phyloP scores from a whole-genome alignment of 1,140 invertebrate genomes.

The Drosophila pectinifera region DNA sequence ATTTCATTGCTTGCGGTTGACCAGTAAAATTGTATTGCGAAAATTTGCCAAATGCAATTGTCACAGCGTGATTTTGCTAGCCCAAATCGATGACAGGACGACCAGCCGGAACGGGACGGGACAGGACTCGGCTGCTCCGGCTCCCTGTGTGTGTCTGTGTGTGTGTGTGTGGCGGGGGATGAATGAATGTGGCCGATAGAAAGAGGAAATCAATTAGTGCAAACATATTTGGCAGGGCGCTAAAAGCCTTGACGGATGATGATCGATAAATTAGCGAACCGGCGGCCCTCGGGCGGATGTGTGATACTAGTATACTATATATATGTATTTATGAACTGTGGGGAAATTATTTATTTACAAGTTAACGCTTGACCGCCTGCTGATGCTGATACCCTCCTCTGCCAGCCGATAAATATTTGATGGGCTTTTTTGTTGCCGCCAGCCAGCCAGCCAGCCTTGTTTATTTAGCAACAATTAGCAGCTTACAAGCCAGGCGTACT shows the following conservation, averaged over 20 bases:
- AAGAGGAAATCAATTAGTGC: slow-evolving; percentile 70
- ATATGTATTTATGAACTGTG: slow-evolving; percentile 35
- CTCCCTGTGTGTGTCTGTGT: too few relatives aligned
- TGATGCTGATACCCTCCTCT: slow-evolving; percentile 29
- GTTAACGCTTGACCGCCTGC: slow-evolving; percentile 48
- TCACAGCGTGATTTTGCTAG: slow-evolving; percentile 41
- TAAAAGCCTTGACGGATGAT: slow-evolving; percentile 55
- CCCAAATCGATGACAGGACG: slow-evolving; percentile 16
- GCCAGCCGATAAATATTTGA: slow-evolving; percentile 58
- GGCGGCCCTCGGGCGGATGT: slow-evolving; percentile 9
- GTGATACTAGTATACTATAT: slow-evolving; percentile 10
- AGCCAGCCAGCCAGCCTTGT: slow-evolving; percentile 22
- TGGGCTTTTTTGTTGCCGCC: slow-evolving; percentile 43
- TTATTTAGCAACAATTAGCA: slow-evolving; percentile 79
- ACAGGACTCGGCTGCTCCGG: neutral
- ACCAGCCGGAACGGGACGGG: neutral
- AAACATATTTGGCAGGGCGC: slow-evolving; percentile 67
- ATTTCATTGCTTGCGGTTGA: slow-evolving; percentile 52
- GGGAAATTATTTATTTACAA: slow-evolving; percentile 48
- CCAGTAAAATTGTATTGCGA: slow-evolving; percentile 49
- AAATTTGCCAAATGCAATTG: slow-evolving; percentile 74
- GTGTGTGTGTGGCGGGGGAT: neutral
- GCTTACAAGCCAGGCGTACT: slow-evolving; percentile 66
- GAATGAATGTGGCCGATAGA: neutral
- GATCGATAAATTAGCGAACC: slow-evolving; percentile 65